Conservation (phyloP, 2,797 vertebrate species). For the Hirundo rustica region DNA sequence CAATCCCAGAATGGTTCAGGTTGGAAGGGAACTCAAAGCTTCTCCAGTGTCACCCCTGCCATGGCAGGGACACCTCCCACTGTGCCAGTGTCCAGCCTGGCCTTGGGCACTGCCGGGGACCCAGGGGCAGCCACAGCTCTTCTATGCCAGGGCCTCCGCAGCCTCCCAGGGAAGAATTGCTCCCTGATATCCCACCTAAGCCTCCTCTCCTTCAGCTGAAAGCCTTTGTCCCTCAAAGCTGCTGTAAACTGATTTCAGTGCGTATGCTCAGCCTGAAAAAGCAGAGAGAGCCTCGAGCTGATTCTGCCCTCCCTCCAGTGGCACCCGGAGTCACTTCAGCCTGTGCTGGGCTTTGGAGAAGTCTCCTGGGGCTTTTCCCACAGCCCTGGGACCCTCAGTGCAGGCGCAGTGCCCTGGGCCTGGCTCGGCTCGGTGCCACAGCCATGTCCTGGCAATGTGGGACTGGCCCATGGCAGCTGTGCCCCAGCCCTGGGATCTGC, state of each 20-base stretch:
- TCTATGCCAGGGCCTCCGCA: not conserved
- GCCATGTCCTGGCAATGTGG: not conserved
- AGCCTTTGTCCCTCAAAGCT: not conserved
- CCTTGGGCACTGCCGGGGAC: not conserved
- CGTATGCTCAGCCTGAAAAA: not conserved
- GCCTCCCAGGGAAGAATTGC: too few relatives aligned
- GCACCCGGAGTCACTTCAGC: rapidly evolving
- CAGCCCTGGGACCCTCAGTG: not conserved
- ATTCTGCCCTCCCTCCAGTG: not conserved
- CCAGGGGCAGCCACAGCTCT: not conserved
- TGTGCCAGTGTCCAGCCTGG: not conserved
- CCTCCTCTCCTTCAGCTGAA: not conserved
- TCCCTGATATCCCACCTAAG: not conserved
- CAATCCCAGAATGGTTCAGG: too few relatives aligned
- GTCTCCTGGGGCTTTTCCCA: not conserved
- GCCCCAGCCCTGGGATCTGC: not conserved
- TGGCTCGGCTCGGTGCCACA: not conserved
- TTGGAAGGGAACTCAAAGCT: not conserved
- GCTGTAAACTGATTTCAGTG: not conserved
- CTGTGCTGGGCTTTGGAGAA: not conserved
- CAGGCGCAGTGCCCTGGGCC: too few relatives aligned
- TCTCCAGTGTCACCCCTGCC: too few relatives aligned
- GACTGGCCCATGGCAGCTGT: not conserved
- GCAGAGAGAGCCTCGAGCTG: not conserved
- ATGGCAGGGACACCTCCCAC: not conserved